phyloP scores from a whole-genome alignment of 2,888 invertebrate genomes.

The Lasioglossum malachurum region DNA sequence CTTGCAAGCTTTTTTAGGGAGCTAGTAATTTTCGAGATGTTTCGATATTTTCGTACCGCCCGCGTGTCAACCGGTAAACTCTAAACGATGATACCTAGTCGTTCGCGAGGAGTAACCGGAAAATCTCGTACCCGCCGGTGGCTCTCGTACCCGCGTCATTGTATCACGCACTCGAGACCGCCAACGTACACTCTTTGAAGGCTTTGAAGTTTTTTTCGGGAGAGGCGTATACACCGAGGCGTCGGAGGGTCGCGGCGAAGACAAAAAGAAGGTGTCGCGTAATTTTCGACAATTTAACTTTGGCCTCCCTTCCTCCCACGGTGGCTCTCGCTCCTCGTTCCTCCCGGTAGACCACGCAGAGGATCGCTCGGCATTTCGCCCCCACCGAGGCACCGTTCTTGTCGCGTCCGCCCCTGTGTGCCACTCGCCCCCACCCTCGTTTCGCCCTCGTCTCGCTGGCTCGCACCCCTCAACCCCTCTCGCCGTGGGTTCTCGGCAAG shows the following conservation, averaged over 20 bases:
- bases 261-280: slow-evolving; percentile 72
- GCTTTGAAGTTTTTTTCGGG: slow-evolving; percentile 63
- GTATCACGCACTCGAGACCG: slow-evolving; percentile 17
- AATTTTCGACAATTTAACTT: slow-evolving; percentile 83
- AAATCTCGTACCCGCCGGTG: slow-evolving; percentile 32
- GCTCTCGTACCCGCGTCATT: slow-evolving; percentile 42
- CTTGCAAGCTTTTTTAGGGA: background rate
- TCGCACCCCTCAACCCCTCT: slow-evolving; percentile 24
- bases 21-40: background rate
- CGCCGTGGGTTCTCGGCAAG: slow-evolving; percentile 60
- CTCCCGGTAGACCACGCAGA: slow-evolving; percentile 56
- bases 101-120: slow-evolving; percentile 27
- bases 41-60: background rate
- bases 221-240: slow-evolving; percentile 52
- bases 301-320: slow-evolving; percentile 55
- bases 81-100: background rate
- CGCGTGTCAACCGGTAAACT: background rate
- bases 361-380: slow-evolving; percentile 61
- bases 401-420: slow-evolving; percentile 66
- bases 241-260: slow-evolving; percentile 34
- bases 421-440: slow-evolving; percentile 40
- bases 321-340: background rate
- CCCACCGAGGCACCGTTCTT: slow-evolving; percentile 57
- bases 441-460: slow-evolving; percentile 44
- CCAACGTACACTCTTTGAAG: slow-evolving; percentile 39